These are phyloP conservation scores for Drosophila leonis DNA, from an alignment of 2,888 invertebrate genomes.

Conservation along the genomic window DNA sequence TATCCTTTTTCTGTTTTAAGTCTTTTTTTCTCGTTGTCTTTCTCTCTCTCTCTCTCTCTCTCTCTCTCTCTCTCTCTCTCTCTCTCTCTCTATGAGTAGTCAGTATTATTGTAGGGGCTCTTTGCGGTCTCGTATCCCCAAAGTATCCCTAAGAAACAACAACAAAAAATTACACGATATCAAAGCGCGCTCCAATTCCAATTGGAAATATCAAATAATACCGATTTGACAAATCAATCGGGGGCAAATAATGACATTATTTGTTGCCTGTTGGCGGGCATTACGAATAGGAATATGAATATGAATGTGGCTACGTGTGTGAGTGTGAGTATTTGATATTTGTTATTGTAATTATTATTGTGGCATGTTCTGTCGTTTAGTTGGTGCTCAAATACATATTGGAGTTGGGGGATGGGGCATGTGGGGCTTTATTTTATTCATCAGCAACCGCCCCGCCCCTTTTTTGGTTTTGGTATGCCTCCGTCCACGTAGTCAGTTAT, in stretches of 20 bases:
- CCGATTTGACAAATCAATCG: slow-evolving; percentile 80
- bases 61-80: not conserved
- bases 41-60: not conserved
- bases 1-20: not conserved
- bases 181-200: slow-evolving; percentile 30
- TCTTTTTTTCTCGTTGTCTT: no score
- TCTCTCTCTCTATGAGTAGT: no score
- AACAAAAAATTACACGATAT: slow-evolving; percentile 12
- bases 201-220: slow-evolving; percentile 57
- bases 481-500: slow-evolving; percentile 51
- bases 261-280: slow-evolving; percentile 21
- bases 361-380: slow-evolving; percentile 58
- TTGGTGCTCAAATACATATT: slow-evolving; percentile 31
- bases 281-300: slow-evolving; percentile 1
- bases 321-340: slow-evolving; percentile 41
- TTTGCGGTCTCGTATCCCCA: slow-evolving; percentile 5
- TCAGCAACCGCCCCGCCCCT: not conserved
- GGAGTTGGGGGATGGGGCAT: not conserved
- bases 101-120: slow-evolving; percentile 19
- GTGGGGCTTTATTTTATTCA: slow-evolving; percentile 15
- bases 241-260: slow-evolving; percentile 72
- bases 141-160: not conserved
- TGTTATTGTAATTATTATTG: slow-evolving; percentile 61
- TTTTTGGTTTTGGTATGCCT: no score
- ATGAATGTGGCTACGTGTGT: not conserved